Evolutionary conservation across 2,888 invertebrate species (phyloP).

Genomic region (Stegana nigrithorax): DNA sequence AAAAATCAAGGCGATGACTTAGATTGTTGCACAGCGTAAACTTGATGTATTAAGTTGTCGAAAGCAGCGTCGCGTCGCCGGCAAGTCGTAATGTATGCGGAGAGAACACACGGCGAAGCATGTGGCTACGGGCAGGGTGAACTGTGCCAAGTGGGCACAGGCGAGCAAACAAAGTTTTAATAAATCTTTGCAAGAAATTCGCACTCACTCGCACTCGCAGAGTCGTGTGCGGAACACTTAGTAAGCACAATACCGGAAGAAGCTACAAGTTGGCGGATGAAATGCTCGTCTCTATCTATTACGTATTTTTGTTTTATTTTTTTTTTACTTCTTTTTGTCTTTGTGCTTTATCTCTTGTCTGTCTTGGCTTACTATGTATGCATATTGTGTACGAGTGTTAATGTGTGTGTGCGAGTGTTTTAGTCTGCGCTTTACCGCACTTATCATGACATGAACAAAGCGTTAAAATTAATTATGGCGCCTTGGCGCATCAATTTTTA

Average conservation of each 20-base stretch:
- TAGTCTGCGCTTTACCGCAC: background rate
- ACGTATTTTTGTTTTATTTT: background rate
- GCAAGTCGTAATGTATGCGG: no score
- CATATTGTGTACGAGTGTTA: no score
- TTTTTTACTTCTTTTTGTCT: background rate
- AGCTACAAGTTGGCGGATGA: slow-evolving; percentile 14
- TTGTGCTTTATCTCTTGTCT: background rate
- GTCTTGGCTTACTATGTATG: no score
- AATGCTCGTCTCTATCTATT: background rate
- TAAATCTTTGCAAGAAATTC: slow-evolving; percentile 15
- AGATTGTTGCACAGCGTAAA: slow-evolving; percentile 30
- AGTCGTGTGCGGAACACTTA: background rate
- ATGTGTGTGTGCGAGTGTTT: no score
- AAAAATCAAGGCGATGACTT: slow-evolving; percentile 48
- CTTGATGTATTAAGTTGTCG: slow-evolving; percentile 42
- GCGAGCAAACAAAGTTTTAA: slow-evolving; percentile 13
- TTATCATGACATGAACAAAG: background rate
- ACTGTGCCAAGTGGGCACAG: no score
- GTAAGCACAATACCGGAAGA: slow-evolving; percentile 5
- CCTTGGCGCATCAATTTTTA: background rate
- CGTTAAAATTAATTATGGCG: slow-evolving; percentile 14
- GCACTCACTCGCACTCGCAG: background rate
- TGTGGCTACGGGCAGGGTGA: no score
- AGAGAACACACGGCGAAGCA: no score
- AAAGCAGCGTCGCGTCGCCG: background rate